Evolutionary conservation across 2,113 vertebrate species (phyloP).

Genomic region (Edolisoma coerulescens): DNA sequence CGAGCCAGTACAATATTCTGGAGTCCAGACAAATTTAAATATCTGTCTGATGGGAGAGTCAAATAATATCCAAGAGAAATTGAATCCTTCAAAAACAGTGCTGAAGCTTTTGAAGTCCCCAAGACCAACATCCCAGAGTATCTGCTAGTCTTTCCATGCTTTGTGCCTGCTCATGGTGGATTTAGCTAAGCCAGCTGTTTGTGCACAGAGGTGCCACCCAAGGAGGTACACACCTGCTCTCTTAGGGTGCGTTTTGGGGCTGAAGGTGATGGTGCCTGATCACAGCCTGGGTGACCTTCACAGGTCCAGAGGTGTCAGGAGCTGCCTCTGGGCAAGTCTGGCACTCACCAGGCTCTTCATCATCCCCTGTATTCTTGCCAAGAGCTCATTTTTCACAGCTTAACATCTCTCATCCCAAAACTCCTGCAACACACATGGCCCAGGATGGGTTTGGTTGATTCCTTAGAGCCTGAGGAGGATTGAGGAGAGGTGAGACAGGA

Average conservation of each 20-base stretch:
- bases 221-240: neutral
- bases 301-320: neutral
- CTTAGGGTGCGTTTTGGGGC: neutral
- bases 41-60: neutral
- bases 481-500: neutral
- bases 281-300: neutral
- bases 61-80: neutral
- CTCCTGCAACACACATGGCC: rapidly evolving
- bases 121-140: neutral
- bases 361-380: neutral
- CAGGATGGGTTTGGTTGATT: neutral
- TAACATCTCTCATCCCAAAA: neutral
- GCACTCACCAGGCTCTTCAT: neutral
- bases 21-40: neutral
- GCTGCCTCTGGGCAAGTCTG: neutral
- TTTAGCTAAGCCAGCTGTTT: neutral
- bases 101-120: neutral
- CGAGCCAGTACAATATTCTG: neutral
- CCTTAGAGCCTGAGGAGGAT: neutral
- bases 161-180: neutral
- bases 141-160: neutral
- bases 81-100: neutral
- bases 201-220: neutral
- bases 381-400: neutral
- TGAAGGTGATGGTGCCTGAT: neutral